Evolutionary conservation across 1,140 invertebrate species (phyloP), one percentile per base, ranked within the genome.

Genomic region (Brachystomella parvula): DNA sequence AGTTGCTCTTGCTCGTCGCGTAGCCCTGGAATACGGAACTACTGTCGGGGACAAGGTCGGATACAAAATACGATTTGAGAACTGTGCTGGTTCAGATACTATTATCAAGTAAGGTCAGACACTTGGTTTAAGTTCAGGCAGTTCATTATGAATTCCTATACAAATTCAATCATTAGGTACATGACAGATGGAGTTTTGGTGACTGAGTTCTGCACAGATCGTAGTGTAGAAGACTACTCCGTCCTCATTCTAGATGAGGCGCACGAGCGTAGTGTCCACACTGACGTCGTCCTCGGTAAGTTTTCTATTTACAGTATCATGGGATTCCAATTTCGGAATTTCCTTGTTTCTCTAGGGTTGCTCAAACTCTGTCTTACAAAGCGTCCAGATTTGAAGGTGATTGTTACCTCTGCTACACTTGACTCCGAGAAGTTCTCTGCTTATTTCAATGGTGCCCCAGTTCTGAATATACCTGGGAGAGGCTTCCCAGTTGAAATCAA

Each of bases 281-380:
- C 81, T 3, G 86, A 87, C 70, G 79, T 87, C 66, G 68, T 87
- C n/a, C 71, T 86, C 66, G 77, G 79, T 17, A 33, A 57, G 28
- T 58, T 24, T 80, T 96, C n/a, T 96, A 95, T 35, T 28, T 86
- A 96, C 93, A 9, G 94, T 93, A 0, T 96, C 93, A 39, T 92
- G 96, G 89, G 89, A 96, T 81, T 90, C 96, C 77, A 86, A 92
- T 74, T 97, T 98, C 78, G 86, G 85, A 35, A 82, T 85, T 57
- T 99, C 96, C 79, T 98, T 96, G 77, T 83, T 90, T 72, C 84
- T 19, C 28, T 21, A 68, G 67, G 63, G 19, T 71, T 87, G 35
- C 67, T 87, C 24, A 82, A 81, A 67, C 75, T 77, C 29, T 77
- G 82, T 0, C 67, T 85, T 47, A 39, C 74, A 3, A 63, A 65